Conservation (phyloP, 2,113 vertebrate genomes). For the Toxostoma redivivum region DNA sequence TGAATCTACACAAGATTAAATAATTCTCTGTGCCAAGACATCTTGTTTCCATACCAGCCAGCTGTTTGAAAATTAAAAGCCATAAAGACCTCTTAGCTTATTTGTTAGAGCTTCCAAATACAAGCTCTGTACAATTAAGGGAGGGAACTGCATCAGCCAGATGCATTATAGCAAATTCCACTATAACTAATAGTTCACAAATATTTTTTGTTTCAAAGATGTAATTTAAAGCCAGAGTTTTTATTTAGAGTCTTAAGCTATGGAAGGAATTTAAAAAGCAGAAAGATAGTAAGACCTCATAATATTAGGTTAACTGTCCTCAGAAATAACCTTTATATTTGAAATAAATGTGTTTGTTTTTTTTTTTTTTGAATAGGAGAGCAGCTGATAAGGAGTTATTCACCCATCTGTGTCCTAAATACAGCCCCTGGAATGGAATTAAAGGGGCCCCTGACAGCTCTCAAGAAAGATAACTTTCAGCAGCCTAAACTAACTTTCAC, state of each 20-base stretch:
- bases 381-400: background rate
- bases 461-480: background rate
- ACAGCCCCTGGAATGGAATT: background rate
- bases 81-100: background rate
- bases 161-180: background rate
- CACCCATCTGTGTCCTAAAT: background rate
- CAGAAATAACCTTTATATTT: background rate
- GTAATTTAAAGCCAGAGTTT: background rate
- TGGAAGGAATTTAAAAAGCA: background rate
- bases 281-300: background rate
- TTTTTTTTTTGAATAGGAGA: background rate
- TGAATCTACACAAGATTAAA: background rate
- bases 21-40: background rate
- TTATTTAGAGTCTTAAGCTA: background rate
- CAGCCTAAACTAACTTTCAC: background rate
- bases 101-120: background rate
- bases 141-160: background rate
- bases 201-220: background rate
- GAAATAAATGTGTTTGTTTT: background rate
- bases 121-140: background rate
- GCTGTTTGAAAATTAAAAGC: background rate
- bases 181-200: background rate
- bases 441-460: background rate
- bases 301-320: background rate
- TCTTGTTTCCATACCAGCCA: constrained; percentile 1